A percentile compares a stretch with the other conserved stretches of the same genome.
phyloP scores from a whole-genome alignment of 1,140 invertebrate genomes.

The Oryctes rhinoceros region DNA sequence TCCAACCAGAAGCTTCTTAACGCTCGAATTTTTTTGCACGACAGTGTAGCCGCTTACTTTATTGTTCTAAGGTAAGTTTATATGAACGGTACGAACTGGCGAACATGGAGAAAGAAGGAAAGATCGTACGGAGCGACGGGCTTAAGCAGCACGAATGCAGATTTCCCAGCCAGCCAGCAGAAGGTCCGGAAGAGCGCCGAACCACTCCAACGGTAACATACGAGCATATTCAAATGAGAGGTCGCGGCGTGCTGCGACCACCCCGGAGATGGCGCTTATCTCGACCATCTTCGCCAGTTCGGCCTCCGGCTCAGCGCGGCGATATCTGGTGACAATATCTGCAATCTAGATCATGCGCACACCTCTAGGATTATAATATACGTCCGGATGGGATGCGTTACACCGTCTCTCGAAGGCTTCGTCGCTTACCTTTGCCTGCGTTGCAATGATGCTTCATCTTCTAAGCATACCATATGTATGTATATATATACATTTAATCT shows the following conservation, averaged over 20 bases:
- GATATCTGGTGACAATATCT: slow-evolving; percentile 62
- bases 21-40: neutral
- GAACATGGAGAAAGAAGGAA: slow-evolving; percentile 2
- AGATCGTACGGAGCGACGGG: neutral
- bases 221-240: slow-evolving; percentile 60
- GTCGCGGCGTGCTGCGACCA: slow-evolving; percentile 58
- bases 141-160: slow-evolving; percentile 49
- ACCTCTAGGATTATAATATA: slow-evolving; percentile 58
- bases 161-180: slow-evolving; percentile 46
- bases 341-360: slow-evolving; percentile 61
- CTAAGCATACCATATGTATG: too few relatives aligned
- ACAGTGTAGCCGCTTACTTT: neutral
- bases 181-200: slow-evolving; percentile 41
- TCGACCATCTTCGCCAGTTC: slow-evolving; percentile 54
- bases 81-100: neutral
- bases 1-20: too few relatives aligned
- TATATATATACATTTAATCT: too few relatives aligned
- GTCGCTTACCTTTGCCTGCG: neutral
- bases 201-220: slow-evolving; percentile 52
- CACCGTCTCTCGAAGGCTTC: neutral
- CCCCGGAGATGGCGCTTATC: slow-evolving; percentile 57
- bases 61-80: neutral
- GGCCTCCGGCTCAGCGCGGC: slow-evolving; percentile 48
- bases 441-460: neutral
- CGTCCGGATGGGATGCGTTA: slow-evolving; percentile 42